These are phyloP conservation scores for Ceratosolen fusciceps DNA, from an alignment of 1,140 invertebrate species.

Conservation along the genomic window DNA sequence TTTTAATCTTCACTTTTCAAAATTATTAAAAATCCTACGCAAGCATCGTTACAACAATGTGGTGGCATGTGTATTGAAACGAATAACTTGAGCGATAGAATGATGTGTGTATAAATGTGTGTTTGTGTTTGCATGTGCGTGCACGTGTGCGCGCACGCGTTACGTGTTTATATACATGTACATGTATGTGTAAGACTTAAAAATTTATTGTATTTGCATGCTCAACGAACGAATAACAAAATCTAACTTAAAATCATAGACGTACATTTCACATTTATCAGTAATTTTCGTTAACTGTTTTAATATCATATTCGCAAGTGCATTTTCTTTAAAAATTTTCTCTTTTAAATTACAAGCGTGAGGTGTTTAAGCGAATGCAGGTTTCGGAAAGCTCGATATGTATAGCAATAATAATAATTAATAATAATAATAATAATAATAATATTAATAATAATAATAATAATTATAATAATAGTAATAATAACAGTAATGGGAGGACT, in stretches of 20 bases:
- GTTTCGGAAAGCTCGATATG: constrained; percentile 53
- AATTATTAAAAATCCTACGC: constrained; percentile 40
- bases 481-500: constrained; percentile 58
- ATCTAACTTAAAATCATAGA: constrained; percentile 32
- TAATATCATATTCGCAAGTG: constrained; percentile 36
- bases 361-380: constrained; percentile 52
- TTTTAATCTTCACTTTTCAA: constrained; percentile 52
- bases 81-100: constrained; percentile 33
- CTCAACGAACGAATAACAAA: constrained; percentile 37
- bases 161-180: too few species aligned
- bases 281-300: constrained; percentile 27
- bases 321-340: constrained; percentile 19
- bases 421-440: too few species aligned
- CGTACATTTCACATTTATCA: constrained; percentile 33
- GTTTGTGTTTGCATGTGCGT: too few species aligned
- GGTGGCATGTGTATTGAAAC: constrained; percentile 36
- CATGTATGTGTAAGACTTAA: constrained; percentile 45
- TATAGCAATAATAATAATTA: constrained; percentile 57
- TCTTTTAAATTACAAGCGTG: constrained; percentile 32
- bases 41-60: constrained; percentile 39
- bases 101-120: too few species aligned
- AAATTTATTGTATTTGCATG: constrained; percentile 41
- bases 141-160: too few species aligned
- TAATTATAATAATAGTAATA: too few species aligned
- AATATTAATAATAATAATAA: too few species aligned